Evolutionary conservation across 2,797 vertebrate genomes (phyloP).

Genomic region (Onychomys arenicola): DNA sequence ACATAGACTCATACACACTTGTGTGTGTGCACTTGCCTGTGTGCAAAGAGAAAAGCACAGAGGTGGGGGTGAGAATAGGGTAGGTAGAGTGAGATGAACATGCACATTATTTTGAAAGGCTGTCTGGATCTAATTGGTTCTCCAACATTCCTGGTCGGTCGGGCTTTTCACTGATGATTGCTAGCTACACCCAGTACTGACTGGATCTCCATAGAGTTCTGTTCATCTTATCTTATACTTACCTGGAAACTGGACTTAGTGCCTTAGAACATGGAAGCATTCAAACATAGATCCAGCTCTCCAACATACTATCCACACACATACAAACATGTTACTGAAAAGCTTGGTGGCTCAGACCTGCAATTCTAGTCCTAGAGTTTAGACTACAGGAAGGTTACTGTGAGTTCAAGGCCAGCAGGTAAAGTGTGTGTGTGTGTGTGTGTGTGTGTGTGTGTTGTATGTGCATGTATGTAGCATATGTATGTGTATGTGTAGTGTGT

Average conservation of each 20-base stretch:
- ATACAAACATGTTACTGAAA: background rate
- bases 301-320: background rate
- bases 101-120: background rate
- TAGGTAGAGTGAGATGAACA: background rate
- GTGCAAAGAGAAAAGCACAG: background rate
- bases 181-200: background rate
- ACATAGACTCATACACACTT: background rate
- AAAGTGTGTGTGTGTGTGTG: background rate
- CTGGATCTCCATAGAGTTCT: background rate
- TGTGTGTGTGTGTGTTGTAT: background rate
- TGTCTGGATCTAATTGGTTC: background rate
- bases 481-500: background rate
- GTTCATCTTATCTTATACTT: background rate
- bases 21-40: background rate
- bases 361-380: background rate
- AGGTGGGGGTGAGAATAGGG: background rate
- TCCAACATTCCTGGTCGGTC: background rate
- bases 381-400: background rate
- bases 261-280: background rate
- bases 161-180: background rate
- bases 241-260: background rate
- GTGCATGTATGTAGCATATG: background rate
- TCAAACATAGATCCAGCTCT: constrained; percentile 15
- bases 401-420: background rate
- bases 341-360: background rate